Evolutionary conservation across 2,888 invertebrate genomes (phyloP), one percentile per base, ranked within the genome.

Genomic region (Thereva nobilitata): DNA sequence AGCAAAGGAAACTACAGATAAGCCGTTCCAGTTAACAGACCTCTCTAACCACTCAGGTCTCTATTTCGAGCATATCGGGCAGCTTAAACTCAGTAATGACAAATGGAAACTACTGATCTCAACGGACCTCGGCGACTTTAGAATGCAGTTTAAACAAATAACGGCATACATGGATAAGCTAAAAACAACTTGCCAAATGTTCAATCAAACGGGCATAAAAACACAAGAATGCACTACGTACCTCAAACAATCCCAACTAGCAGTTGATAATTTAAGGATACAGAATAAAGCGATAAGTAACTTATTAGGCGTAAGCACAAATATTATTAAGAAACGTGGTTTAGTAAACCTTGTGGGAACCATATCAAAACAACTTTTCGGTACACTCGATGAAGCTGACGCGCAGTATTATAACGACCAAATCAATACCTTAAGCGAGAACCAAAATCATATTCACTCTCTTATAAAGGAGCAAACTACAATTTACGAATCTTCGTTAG

Each of bases 131-230:
- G 5, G 47, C n/a, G 6, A 47, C n/a, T 5, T 47, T 47, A 47
- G 12, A 47, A n/a, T 47, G 47, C 47, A 47, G 10, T 47, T 10
- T 47, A 47, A 47, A n/a, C 47, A 47, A 47, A 47, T 47, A 10
- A 10, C 4, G n/a, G n/a, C 47, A 47, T 47, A 47, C 12, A 47
- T 6, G 12, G 12, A 6, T 47, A 47, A 12, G 12, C 47, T 47
- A 10, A n/a, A 47, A n/a, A 4, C 6, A 3, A 10, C 12, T 6
- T 47, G 47, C 12, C n/a, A 47, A 6, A 47, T 12, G 5, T 10
- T 5, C 5, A 2, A 10, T 1, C 6, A n/a, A 12, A 47, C n/a
- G 12, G 12, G 12, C 12, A 4, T 47, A 10, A 10, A n/a, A 9
- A n/a, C 12, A 6, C n/a, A 12, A 12, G 47, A 47, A 47, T 47